These are phyloP conservation scores for Echinarachnius parma DNA, from an alignment of 53 echinoderm and acorn worm species.

Conservation along the genomic window DNA sequence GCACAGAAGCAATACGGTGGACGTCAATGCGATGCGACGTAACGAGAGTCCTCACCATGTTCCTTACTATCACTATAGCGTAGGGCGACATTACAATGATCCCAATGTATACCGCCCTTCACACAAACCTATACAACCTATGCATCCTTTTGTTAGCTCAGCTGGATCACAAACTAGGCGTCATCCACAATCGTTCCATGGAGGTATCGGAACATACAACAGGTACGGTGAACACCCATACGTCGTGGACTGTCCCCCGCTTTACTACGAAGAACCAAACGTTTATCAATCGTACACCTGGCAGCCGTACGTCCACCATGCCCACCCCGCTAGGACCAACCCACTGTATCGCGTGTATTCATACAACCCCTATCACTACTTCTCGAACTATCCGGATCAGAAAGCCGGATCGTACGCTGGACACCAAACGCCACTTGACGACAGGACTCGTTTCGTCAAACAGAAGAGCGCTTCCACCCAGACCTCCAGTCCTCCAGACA, in stretches of 20 bases:
- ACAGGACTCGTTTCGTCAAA: slow-evolving; percentile 17
- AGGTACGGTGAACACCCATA: slow-evolving; percentile 16
- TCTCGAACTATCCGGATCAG: no score
- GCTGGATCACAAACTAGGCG: background rate
- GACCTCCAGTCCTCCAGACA: slow-evolving; percentile 1
- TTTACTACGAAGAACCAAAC: slow-evolving; percentile 18
- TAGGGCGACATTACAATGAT: background rate
- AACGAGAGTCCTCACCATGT: slow-evolving; percentile 4
- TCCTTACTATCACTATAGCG: background rate
- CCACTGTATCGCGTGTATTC: slow-evolving; percentile 8
- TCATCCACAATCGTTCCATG: background rate
- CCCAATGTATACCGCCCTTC: slow-evolving; percentile 2
- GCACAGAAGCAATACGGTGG: background rate
- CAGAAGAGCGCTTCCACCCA: slow-evolving; percentile 24
- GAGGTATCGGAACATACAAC: background rate
- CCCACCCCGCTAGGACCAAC: background rate
- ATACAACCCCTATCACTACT: slow-evolving; percentile 7
- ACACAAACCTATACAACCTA: background rate
- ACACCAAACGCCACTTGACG: no score
- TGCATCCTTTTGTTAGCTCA: background rate
- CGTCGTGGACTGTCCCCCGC: slow-evolving; percentile 24
- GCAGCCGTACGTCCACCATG: background rate
- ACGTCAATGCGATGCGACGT: no score
- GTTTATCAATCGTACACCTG: background rate
- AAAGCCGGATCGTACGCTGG: no score